Evolutionary conservation across 2,113 vertebrate species (phyloP).

Genomic region (Phalacrocorax aristotelis): DNA sequence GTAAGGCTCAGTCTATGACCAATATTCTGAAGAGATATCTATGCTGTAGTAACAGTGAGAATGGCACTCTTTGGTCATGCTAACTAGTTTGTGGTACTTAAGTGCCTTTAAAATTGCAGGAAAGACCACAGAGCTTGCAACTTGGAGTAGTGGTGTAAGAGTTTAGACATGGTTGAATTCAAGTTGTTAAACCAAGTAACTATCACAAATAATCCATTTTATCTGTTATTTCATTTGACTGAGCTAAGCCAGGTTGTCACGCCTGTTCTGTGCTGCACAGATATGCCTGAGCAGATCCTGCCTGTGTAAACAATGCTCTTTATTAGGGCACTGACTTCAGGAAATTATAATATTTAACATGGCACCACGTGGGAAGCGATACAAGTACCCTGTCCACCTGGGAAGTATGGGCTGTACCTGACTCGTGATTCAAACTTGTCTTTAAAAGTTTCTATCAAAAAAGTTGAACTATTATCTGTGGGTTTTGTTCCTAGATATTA

Average conservation of each 20-base stretch:
- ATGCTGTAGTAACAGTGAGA: background rate
- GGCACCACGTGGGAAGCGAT: background rate
- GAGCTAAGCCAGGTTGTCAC: background rate
- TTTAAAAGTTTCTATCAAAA: background rate
- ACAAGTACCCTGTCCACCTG: background rate
- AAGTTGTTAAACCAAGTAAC: background rate
- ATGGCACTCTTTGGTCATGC: background rate
- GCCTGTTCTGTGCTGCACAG: background rate
- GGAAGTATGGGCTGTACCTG: background rate
- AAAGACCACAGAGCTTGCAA: background rate
- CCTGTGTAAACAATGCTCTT: background rate
- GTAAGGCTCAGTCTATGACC: background rate
- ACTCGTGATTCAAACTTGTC: background rate
- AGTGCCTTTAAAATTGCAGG: background rate
- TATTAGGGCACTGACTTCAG: background rate
- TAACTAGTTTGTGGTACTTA: background rate
- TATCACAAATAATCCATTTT: background rate
- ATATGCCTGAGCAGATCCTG: background rate
- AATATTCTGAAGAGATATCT: background rate
- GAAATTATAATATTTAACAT: background rate
- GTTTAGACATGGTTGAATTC: background rate
- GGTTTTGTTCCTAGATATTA: background rate
- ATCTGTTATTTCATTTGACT: background rate
- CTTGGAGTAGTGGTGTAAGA: background rate
- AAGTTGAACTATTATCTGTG: background rate